Evolutionary conservation across 1,140 invertebrate genomes (phyloP), one percentile per base, ranked within the genome.

Genomic region (Hycleus cichorii): DNA sequence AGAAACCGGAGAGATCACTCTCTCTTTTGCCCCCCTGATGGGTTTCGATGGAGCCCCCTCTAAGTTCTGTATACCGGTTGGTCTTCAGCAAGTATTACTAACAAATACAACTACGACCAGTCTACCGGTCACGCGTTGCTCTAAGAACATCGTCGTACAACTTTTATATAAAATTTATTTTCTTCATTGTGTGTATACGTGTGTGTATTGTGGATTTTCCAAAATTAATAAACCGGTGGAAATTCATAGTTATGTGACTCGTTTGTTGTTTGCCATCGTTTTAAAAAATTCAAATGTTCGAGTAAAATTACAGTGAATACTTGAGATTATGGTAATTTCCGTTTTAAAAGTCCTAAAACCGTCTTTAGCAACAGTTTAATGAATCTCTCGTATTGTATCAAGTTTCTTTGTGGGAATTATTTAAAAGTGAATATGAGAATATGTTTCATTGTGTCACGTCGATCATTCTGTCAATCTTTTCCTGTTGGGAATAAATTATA

Each of bases 1-100:
- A 47, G 32, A 63, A 61, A 61, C 59, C 59, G 50, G 49, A 48
- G 54, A 58, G 59, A 57, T 61, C 57, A 58, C 49, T 57, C 42
- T 59, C 42, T 61, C 45, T 57, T 47, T 48, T 58, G 56, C 39
- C 55, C 51, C 55, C 48, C 47, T 58, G 47, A 18, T 18, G 59
- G 49, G 47, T 45, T 47, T 48, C 48, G 43, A 42, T 58, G 56
- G 7, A 7, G 32, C 32, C 56, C 56, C 56, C 56, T 38, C 56
- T 48, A 58, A 58, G 48, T 58, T 3, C 32, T 32, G 7, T 32
- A 32, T 47, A 51, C 56, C 44, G 56, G 56, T 50, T 47, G 56
- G 56, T 51, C 56, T 40, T 58, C 56, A 42, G 49, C 56, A 58
- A 32, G 32, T 32, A 32, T 7, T 32, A 32, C 32, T 18, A 32